Evolutionary conservation across 2,797 vertebrate species (phyloP).

Genomic region (Nasua narica): DNA sequence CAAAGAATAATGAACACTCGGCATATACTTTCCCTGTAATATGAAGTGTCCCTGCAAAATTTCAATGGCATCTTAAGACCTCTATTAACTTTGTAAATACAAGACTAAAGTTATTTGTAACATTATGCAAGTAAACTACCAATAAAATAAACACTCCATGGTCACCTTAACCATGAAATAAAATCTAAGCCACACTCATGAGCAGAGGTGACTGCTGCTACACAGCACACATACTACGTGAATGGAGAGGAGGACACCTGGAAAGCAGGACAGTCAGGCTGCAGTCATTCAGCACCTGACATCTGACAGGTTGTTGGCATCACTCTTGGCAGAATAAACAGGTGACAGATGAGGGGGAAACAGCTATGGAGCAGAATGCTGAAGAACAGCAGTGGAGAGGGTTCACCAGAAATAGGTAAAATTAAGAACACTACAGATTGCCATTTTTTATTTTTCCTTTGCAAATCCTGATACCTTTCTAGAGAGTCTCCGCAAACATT

Average conservation of each 20-base stretch:
- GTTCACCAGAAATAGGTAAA: not conserved
- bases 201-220: not conserved
- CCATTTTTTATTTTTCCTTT: not conserved
- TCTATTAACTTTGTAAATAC: not conserved
- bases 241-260: not conserved
- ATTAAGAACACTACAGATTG: not conserved
- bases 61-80: not conserved
- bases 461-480: not conserved
- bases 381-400: not conserved
- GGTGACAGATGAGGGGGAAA: not conserved
- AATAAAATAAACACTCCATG: not conserved
- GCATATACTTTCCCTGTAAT: not conserved
- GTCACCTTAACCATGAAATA: not conserved
- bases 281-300: not conserved
- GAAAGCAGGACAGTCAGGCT: not conserved
- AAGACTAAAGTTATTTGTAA: not conserved
- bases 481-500: not conserved
- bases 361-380: not conserved
- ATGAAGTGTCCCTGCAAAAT: not conserved
- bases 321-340: not conserved
- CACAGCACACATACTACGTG: rapidly evolving
- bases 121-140: not conserved
- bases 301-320: not conserved
- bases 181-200: not conserved
- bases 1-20: not conserved